A percentile compares a stretch with the other conserved stretches of the same genome.
phyloP scores from a whole-genome alignment of 1,140 invertebrate species.

The Drosophila saltans region DNA sequence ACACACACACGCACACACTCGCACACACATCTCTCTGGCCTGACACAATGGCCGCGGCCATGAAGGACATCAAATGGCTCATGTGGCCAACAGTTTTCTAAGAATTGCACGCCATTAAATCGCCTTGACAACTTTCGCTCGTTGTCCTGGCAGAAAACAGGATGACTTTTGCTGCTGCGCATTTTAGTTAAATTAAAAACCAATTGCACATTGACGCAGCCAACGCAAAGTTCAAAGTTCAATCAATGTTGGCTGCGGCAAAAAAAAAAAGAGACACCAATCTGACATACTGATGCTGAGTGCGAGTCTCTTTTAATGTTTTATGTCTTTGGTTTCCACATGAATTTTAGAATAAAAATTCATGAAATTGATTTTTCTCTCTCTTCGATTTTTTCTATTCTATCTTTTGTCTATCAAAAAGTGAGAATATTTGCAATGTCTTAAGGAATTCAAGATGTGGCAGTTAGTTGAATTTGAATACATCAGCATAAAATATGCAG shows the following conservation, averaged over 20 bases:
- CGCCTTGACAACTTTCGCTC: slow-evolving; percentile 59
- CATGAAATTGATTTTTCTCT: background rate
- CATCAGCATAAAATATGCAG: no score
- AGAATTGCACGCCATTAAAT: slow-evolving; percentile 74
- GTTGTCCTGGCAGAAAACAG: slow-evolving; percentile 7
- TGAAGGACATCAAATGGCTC: slow-evolving; percentile 61
- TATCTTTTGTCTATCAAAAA: no score
- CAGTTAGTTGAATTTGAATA: no score
- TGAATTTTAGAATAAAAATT: background rate
- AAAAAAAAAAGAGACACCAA: slow-evolving; percentile 1
- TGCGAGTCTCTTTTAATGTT: background rate
- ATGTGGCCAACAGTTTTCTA: slow-evolving; percentile 47
- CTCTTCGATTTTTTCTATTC: no score
- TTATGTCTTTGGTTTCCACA: background rate
- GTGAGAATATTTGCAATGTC: no score
- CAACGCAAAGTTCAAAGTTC: slow-evolving; percentile 16
- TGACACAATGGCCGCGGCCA: slow-evolving; percentile 50
- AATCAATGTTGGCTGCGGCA: background rate
- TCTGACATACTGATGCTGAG: background rate
- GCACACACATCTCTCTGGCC: no score
- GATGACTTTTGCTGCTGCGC: slow-evolving; percentile 46
- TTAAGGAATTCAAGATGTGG: no score
- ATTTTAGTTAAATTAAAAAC: slow-evolving; percentile 79
- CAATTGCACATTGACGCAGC: slow-evolving; percentile 66
- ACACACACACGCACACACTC: slow-evolving; percentile 49